Evolutionary conservation across 2,797 vertebrate species (phyloP), one percentile per base, ranked within the genome.

Genomic region (Stomatorhinus walkeri): DNA sequence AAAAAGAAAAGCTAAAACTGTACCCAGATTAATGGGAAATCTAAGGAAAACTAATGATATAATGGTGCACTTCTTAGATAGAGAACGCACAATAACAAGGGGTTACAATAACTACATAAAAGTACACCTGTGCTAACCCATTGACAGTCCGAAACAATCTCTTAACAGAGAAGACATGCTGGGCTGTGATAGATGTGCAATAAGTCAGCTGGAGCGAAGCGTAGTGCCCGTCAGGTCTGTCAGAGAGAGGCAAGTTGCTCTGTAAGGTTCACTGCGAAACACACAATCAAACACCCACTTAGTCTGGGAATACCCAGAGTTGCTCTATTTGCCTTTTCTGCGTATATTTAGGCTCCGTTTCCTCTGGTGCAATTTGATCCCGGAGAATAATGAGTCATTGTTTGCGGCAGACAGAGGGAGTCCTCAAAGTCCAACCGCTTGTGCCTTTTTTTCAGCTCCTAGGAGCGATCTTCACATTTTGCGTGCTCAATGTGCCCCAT

Each of bases 371-470:
- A 88, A 89, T 87, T 52, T 7, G 52, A 84, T 68, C 87, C 87
- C 24, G 32, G 4, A 88, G 59, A 89, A 89, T 87, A 76, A 89
- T 85, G 87, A 89, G 28, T 88, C 87, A 89, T 86, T 86, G 59
- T 88, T 85, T 88, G 43, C 24, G 24, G 72, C 54, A 72, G 46
- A 89, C 56, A 64, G 28, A 88, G 10, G 56, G n/a, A 84, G 85
- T 56, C 46, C 89, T 88, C 46, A 79, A 86, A 28, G 14, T 64
- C 59, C 87, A 40, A 79, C 87, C 49, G 51, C 72, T 88, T 68
- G 76, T 28, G 54, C 28, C n/a, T 48, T 68, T 81, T 49, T 61
- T 48, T 4, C 16, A 46, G 76, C 16, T 16, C 46, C 68, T 72
- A 16, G 1, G 32, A 89, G 24, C 10, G 85, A 48, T 51, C 46